Conservation (phyloP, 2,797 vertebrate genomes). For the Otolemur crassicaudatus region DNA sequence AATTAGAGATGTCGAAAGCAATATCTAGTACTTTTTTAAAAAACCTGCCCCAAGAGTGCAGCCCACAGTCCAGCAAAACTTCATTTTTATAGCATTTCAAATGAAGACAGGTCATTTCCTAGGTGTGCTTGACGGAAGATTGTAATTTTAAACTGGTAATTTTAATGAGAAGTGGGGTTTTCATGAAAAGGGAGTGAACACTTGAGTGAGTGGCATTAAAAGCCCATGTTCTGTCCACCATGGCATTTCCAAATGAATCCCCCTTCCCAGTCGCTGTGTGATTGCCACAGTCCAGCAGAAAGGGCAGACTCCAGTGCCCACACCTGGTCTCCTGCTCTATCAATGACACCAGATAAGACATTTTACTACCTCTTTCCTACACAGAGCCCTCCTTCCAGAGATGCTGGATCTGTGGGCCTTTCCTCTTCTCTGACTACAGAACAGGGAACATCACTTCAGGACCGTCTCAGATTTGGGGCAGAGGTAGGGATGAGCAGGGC, state of each 20-base stretch:
- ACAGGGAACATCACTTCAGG: too few relatives aligned
- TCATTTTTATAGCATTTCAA: conserved; percentile 84
- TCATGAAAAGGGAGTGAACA: conserved; percentile 78
- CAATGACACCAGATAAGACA: neutral
- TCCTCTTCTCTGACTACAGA: neutral
- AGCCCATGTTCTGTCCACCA: neutral
- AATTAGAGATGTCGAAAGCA: conserved; percentile 90
- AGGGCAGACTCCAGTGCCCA: neutral
- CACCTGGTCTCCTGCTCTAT: neutral
- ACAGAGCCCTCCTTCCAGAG: neutral
- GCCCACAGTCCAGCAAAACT: conserved; percentile 82
- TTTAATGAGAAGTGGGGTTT: conserved; percentile 81
- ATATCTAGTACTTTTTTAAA: conserved; percentile 81
- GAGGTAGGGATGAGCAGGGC: neutral
- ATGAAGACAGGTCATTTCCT: conserved; percentile 86
- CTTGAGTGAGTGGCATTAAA: conserved; percentile 76
- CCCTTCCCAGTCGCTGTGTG: neutral
- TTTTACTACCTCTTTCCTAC: neutral
- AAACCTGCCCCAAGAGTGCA: conserved; percentile 80
- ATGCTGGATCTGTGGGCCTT: too few relatives aligned
- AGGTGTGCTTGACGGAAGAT: conserved; percentile 78
- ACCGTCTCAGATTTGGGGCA: neutral
- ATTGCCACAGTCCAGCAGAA: neutral
- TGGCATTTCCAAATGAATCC: conserved; percentile 38
- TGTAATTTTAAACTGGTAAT: conserved; percentile 77